Base-by-base conservation (phyloP, 1,140 invertebrate genomes). In the Drosophila cardini region DNA sequence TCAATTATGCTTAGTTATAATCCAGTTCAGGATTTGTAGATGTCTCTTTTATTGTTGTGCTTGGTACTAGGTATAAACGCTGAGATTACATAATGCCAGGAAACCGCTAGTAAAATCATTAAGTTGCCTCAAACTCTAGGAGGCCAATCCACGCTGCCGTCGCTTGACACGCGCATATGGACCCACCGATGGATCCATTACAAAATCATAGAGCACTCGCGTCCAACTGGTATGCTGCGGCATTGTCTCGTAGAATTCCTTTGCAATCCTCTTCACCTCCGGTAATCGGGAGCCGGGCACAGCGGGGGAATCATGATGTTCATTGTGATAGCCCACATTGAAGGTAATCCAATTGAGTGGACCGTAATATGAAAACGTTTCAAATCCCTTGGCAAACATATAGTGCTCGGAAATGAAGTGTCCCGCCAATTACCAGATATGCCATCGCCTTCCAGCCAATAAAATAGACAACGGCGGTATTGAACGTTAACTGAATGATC, bases 371-470 rank as follows among this genome's bases (percentile, higher is more conserved):
- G 98, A 99, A 86, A 99, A 99, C 0, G 99, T 99, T 93, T 99
- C 99, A 91, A 96, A 98, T 4, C 98, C 98, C 92, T 98, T 98
- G 71, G 95, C 95, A 91, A 99, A 99, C 97, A 99, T 99, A 92
- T 99, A 99, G 93, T 99, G 99, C 87, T 99, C 99, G 0, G 98
- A 99, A 83, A 99, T 97, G 90, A 99, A 99, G 92, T 99, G 99
- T 0, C 94, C 99, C 45, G 99, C 98, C 98, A 38, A 94, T 92
- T 9, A 98, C 85, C 46, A 99, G 93, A 92, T 99, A 99, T 0
- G 95, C 93, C 13, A 99, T 77, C 0, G 97, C 94, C 92, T 96
- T 96, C 76, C 95, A 95, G 74, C 97, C 98, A 75, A 97, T 95
- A 55, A 94, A 95, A 77, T 98, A 96, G 70, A 95, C 95, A 4